A percentile compares a stretch with the other conserved stretches of the same genome.
Conservation (phyloP, 2,888 invertebrate species). For the Scaeva pyrastri region DNA sequence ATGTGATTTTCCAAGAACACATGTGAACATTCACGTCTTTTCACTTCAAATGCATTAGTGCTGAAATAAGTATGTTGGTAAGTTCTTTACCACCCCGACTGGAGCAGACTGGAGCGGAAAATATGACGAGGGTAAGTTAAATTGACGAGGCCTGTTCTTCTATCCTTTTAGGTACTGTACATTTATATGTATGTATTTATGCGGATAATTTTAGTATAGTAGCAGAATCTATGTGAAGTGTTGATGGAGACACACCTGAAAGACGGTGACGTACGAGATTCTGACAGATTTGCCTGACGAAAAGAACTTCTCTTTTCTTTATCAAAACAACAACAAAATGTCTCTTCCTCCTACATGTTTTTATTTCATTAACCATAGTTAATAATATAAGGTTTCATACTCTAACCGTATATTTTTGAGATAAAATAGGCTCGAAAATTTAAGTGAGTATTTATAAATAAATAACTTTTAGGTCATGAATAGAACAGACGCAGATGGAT, state of each 20-base stretch:
- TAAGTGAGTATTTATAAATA: too few species aligned
- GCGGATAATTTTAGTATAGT: too few species aligned
- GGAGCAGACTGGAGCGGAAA: constrained; percentile 43
- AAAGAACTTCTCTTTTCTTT: background rate
- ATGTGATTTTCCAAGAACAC: constrained; percentile 50
- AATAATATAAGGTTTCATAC: too few species aligned
- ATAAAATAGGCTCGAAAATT: too few species aligned
- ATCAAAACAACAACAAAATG: too few species aligned
- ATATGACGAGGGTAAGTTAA: constrained; percentile 55
- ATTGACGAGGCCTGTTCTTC: constrained; percentile 40
- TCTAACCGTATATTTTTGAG: too few species aligned
- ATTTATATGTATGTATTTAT: too few species aligned
- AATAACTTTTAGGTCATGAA: too few species aligned
- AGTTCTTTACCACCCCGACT: constrained; percentile 44
- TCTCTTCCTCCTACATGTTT: too few species aligned
- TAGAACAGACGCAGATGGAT: too few species aligned
- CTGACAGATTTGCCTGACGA: constrained; percentile 3
- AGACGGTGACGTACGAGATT: constrained; percentile 53
- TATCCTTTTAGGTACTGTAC: too few species aligned
- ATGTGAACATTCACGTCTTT: constrained; percentile 31
- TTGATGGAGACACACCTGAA: constrained; percentile 68
- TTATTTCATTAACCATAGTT: too few species aligned
- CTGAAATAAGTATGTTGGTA: constrained; percentile 49
- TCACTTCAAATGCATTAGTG: constrained; percentile 3
- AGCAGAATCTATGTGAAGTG: constrained; percentile 37